Conservation (phyloP, 2,797 vertebrate genomes). For the Bovichtus variegatus region DNA sequence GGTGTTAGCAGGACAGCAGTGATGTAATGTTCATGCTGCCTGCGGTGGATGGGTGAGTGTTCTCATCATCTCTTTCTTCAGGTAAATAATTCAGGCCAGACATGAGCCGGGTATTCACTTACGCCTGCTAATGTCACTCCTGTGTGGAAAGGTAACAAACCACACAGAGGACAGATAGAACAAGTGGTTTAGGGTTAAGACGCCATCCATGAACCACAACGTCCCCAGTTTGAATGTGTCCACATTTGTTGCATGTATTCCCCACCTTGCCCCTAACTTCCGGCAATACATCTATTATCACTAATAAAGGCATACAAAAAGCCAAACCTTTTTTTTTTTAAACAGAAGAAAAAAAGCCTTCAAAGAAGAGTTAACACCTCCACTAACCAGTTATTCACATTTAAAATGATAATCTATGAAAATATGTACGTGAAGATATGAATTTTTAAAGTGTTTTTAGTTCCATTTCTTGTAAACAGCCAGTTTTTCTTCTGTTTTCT, state of each 20-base stretch:
- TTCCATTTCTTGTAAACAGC: too few species aligned
- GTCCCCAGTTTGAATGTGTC: too few species aligned
- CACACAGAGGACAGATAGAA: not conserved
- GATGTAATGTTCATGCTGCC: slow-evolving; percentile 39
- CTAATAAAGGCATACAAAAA: not conserved
- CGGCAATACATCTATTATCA: not conserved
- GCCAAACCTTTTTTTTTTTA: too few species aligned
- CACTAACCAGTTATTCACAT: not conserved
- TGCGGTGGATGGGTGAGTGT: not conserved
- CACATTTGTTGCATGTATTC: too few species aligned
- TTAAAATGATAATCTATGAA: not conserved
- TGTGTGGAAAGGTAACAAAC: slow-evolving; percentile 29
- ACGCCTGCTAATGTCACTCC: slow-evolving; percentile 50
- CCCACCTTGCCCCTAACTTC: not conserved
- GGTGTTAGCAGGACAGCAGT: not conserved
- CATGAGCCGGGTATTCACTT: slow-evolving; percentile 62
- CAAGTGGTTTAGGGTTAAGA: not conserved
- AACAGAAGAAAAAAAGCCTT: too few species aligned
- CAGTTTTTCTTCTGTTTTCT: too few species aligned
- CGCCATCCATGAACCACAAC: rapidly evolving
- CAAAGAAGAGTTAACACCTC: not conserved
- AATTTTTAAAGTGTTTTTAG: too few species aligned
- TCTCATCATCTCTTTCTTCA: slow-evolving; percentile 28
- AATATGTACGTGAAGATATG: too few species aligned
- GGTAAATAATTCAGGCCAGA: slow-evolving; percentile 73